Percentiles rank a stretch among this genome's conserved stretches.
phyloP scores from a whole-genome alignment of 2,797 vertebrate genomes.

The Cyprinodon diabolis region DNA sequence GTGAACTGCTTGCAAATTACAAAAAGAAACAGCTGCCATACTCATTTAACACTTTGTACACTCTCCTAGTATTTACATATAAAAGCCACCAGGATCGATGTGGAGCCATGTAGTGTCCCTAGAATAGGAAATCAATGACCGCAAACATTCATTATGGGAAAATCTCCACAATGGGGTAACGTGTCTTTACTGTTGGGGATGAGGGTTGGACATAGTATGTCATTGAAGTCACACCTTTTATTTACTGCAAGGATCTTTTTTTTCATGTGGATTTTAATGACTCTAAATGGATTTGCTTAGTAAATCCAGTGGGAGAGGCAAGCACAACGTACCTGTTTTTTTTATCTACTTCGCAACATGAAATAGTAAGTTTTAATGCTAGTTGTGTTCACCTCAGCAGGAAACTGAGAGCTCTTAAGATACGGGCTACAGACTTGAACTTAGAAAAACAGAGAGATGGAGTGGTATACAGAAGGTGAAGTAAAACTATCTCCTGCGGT shows the following conservation, averaged over 20 bases:
- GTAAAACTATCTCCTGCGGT: constrained; percentile 36
- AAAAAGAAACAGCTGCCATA: constrained; percentile 19
- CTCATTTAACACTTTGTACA: constrained; percentile 36
- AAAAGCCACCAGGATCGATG: constrained; percentile 62
- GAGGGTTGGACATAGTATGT: constrained; percentile 26
- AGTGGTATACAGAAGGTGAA: constrained; percentile 22
- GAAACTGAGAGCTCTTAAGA: constrained; percentile 58
- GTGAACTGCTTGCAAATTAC: constrained; percentile 44
- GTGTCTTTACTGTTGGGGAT: constrained; percentile 38
- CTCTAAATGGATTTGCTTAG: constrained; percentile 42
- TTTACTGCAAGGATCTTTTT: constrained; percentile 39
- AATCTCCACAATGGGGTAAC: constrained; percentile 31
- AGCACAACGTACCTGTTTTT: constrained; percentile 49
- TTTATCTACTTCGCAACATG: constrained; percentile 44
- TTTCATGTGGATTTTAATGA: constrained; percentile 20
- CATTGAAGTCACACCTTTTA: constrained; percentile 43
- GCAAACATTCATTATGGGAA: constrained; percentile 58
- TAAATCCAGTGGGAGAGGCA: constrained; percentile 47
- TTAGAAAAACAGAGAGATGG: constrained; percentile 34
- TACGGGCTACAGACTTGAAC: constrained; percentile 42
- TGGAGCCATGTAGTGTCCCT: constrained; percentile 27
- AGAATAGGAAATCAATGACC: constrained; percentile 66
- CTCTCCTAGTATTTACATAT: constrained; percentile 58
- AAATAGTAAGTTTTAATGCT: constrained; percentile 69
- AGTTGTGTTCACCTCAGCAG: constrained; percentile 47